A percentile compares a stretch with the other conserved stretches of the same genome.
phyloP scores from a whole-genome alignment of 2,113 vertebrate species.

The Irena cyanogastra region DNA sequence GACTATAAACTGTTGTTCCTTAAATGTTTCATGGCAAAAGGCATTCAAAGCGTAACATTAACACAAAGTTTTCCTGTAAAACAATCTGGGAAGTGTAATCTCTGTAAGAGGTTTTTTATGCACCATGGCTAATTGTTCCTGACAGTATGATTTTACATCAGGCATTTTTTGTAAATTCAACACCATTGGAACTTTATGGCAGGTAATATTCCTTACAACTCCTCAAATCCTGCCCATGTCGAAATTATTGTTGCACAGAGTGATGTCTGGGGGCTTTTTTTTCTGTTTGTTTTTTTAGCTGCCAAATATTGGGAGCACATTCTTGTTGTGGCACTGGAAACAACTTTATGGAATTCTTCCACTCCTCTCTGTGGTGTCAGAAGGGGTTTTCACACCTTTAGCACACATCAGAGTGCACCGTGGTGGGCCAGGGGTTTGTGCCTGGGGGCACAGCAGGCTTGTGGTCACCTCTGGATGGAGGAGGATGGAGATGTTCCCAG shows the following conservation, averaged over 20 bases:
- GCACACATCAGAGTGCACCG: fast-evolving
- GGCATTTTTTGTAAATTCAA: conserved; percentile 40
- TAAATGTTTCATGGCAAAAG: conserved; percentile 62
- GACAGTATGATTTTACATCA: conserved; percentile 50
- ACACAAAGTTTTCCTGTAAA: conserved; percentile 67
- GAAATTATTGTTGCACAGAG: conserved; percentile 16
- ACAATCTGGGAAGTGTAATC: conserved; percentile 59
- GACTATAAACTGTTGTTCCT: conserved; percentile 63
- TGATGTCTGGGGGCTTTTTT: neutral
- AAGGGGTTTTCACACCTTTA: neutral
- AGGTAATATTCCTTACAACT: conserved; percentile 37
- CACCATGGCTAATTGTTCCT: conserved; percentile 62
- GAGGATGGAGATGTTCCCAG: neutral
- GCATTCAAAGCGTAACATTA: conserved; percentile 63
- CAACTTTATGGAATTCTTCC: neutral
- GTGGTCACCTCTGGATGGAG: neutral
- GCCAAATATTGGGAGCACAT: neutral
- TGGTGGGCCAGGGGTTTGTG: neutral
- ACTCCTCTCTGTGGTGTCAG: neutral
- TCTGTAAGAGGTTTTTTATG: conserved; percentile 62
- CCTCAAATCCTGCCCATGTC: conserved; percentile 13
- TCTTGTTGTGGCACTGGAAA: neutral
- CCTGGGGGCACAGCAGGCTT: neutral
- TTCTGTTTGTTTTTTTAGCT: neutral
- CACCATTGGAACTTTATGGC: conserved; percentile 29